Conservation (phyloP, 2,797 vertebrate species). For the Chloroceryle inda region DNA sequence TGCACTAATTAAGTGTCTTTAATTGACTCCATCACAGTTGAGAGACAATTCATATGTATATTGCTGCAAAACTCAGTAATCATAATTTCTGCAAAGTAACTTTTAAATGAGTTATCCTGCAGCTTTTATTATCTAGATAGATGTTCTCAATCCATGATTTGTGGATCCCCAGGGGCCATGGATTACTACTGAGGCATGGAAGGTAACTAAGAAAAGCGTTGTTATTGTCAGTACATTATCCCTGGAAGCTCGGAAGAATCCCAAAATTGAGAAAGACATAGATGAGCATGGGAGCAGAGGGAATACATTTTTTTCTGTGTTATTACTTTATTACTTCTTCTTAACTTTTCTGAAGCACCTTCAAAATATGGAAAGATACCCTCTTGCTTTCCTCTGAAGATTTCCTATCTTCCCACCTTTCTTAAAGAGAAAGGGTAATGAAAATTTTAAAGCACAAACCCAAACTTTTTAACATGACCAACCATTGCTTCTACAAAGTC, state of each 20-base stretch:
- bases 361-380: background rate
- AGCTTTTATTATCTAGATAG: background rate
- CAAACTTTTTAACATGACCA: background rate
- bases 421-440: background rate
- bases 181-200: background rate
- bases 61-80: constrained; percentile 16
- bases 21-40: constrained; percentile 51
- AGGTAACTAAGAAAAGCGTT: background rate
- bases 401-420: background rate
- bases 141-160: background rate
- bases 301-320: background rate
- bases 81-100: constrained; percentile 29
- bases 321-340: background rate
- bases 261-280: background rate
- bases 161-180: background rate
- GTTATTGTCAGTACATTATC: background rate
- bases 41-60: constrained; percentile 3
- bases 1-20: constrained; percentile 54
- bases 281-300: background rate
- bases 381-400: background rate
- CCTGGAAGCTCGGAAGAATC: background rate
- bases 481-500: background rate
- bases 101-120: constrained; percentile 31
- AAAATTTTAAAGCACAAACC: background rate
- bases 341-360: background rate